Base-by-base conservation (phyloP, 2,888 invertebrate species). In the Chalcis sispes region DNA sequence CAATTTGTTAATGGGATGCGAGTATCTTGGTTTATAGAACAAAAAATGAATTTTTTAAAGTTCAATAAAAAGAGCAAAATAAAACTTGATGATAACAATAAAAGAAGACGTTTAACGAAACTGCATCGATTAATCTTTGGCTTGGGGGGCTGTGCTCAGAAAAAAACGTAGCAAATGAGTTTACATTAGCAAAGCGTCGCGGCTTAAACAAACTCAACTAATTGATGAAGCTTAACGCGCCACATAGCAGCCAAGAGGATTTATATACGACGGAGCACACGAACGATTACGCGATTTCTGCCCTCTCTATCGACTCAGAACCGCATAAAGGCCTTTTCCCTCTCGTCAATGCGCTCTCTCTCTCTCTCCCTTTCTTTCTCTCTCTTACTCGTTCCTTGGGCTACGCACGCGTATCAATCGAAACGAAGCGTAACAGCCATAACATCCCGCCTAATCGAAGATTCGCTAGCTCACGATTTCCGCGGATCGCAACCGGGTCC, bases 101-200 rank as follows among this genome's bases (percentile, higher is more conserved):
- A 36, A 36, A 36, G 36, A 36, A 36, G 36, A 7, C 36, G 10
- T 7, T 10, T 10, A 10, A 36, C 50, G 50, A 50, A 50, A 20
- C 20, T 20, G 36, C 36, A 67, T 42, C 61, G 42, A 40, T 62
- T 56, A 46, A 64, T 72, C 20, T 23, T 36, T 20, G 27, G 25
- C n/a, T n/a, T n/a, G n/a, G n/a, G n/a, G n/a, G n/a, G n/a, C n/a
- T n/a, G n/a, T n/a, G n/a, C n/a, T n/a, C n/a, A n/a, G n/a, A n/a
- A 8, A 62, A 71, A 52, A 72, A 58, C 48, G 32, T 40, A 73
- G 52, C 61, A 73, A 66, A 61, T 67, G 73, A 66, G 66, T 73
- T 73, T 73, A 61, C 59, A 73, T 54, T 65, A 36, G 23, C 72
- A 20, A 48, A 46, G 36, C 46, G 32, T 20, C 27, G 40, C 40